Evolutionary conservation across 2,797 vertebrate genomes (phyloP).

Genomic region (Trachops cirrhosus): DNA sequence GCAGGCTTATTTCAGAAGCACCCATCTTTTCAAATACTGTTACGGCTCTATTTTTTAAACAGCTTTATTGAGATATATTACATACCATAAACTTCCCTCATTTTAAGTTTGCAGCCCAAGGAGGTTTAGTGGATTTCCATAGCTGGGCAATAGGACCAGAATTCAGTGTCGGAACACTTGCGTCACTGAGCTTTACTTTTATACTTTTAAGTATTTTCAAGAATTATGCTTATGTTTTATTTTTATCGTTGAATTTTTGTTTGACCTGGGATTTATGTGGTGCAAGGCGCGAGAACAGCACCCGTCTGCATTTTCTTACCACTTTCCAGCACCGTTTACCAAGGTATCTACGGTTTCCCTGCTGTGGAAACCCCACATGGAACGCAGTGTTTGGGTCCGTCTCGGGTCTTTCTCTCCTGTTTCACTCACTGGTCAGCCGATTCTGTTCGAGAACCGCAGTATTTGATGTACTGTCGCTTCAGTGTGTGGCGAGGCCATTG

Average conservation of each 20-base stretch:
- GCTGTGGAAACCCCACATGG: rapidly evolving
- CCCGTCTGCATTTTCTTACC: not conserved
- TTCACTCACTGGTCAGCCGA: not conserved
- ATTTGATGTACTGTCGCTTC: not conserved
- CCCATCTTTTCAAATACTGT: not conserved
- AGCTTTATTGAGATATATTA: not conserved
- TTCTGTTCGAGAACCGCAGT: not conserved
- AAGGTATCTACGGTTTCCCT: not conserved
- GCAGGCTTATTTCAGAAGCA: not conserved
- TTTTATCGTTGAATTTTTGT: not conserved
- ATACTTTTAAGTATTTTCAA: not conserved
- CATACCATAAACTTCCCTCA: not conserved
- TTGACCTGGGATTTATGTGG: not conserved
- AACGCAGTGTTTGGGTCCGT: not conserved
- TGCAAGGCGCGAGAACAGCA: not conserved
- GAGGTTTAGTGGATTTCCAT: not conserved
- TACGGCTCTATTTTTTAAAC: not conserved
- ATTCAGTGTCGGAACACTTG: not conserved
- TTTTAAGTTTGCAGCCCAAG: not conserved
- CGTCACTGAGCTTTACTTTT: not conserved
- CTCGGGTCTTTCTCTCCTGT: not conserved
- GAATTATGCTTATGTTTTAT: not conserved
- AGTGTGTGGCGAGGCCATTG: not conserved
- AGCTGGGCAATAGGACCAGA: not conserved
- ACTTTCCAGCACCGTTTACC: not conserved